Base-by-base conservation (phyloP, 2,888 invertebrate genomes). In the Tupiocoris notatus region DNA sequence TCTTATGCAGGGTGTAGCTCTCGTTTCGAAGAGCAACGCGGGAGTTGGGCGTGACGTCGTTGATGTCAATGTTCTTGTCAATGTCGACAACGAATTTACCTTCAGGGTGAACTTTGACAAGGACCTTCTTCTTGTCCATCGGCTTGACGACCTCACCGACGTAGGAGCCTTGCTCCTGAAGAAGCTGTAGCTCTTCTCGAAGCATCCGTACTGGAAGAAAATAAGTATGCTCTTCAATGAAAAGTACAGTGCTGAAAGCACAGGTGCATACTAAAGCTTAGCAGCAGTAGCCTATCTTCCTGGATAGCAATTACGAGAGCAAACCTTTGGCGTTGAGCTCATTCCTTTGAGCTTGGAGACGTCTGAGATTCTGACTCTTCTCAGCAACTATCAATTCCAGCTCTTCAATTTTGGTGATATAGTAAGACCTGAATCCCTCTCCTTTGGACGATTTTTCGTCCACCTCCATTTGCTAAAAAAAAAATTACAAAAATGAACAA, bases 121-220 rank as follows among this genome's bases (percentile, higher is more conserved):
- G 88, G 0, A 99, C 98, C 85, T 99, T 99, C 86, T 99, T 99
- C 85, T 99, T 99, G 85, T 99, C 99, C 98, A 99, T 99, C 0
- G 98, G 97, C 84, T 99, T 98, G 0, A 98, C 98, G 2, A 99
- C 98, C 86, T 99, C 99, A 9, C 99, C 99, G 1, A 99, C 99
- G 86, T 99, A 98, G 18, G 98, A 98, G 16, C 99, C 99, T 84
- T 99, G 99, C 83, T 99, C 99, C 84, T 94, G 93, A 12, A 99
- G 87, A 23, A 98, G 88, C 86, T 98, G 98, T 0, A 99, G 86
- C 84, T 99, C 99, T 83, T 99, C 99, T 7, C 98, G 90, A 78
- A 99, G 85, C 95, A 98, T 95, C 39, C 99, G 92, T 62, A 99
- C 98, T 94, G n/a, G n/a, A n/a, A n/a, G n/a, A n/a, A n/a, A n/a